phyloP scores from a whole-genome alignment of 2,113 vertebrate genomes.

The Aptenodytes patagonicus region DNA sequence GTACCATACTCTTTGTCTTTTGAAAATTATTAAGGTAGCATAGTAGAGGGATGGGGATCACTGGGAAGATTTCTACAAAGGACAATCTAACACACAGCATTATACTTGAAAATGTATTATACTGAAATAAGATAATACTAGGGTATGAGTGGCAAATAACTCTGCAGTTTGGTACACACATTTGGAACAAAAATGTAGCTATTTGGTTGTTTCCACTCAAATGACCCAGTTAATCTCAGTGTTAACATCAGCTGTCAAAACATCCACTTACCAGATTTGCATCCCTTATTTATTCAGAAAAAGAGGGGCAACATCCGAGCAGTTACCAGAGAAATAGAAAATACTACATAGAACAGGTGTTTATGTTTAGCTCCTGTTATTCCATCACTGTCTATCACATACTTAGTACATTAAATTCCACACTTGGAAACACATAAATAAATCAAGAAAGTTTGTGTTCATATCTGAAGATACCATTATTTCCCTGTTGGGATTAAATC shows the following conservation, averaged over 20 bases:
- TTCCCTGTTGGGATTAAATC: background rate
- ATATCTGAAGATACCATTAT: background rate
- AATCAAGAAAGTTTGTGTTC: background rate
- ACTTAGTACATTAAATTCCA: background rate
- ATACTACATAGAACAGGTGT: background rate
- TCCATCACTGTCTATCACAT: background rate
- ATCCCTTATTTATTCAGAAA: constrained; percentile 12
- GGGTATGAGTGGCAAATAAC: background rate
- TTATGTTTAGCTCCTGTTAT: background rate
- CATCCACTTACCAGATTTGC: constrained; percentile 21
- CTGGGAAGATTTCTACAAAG: background rate
- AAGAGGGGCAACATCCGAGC: background rate
- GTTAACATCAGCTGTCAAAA: constrained; percentile 47
- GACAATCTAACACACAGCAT: background rate
- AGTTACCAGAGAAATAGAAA: background rate
- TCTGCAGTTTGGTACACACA: background rate
- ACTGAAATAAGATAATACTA: background rate
- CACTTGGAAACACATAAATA: background rate
- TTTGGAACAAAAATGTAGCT: constrained; percentile 2
- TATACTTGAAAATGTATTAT: background rate
- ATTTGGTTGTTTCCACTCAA: constrained; percentile 21
- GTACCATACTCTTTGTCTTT: background rate
- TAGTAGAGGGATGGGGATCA: background rate
- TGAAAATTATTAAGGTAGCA: background rate
- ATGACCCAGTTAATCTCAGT: constrained; percentile 19